Conservation (phyloP, 2,113 vertebrate species). For the Todiramphus chloris region DNA sequence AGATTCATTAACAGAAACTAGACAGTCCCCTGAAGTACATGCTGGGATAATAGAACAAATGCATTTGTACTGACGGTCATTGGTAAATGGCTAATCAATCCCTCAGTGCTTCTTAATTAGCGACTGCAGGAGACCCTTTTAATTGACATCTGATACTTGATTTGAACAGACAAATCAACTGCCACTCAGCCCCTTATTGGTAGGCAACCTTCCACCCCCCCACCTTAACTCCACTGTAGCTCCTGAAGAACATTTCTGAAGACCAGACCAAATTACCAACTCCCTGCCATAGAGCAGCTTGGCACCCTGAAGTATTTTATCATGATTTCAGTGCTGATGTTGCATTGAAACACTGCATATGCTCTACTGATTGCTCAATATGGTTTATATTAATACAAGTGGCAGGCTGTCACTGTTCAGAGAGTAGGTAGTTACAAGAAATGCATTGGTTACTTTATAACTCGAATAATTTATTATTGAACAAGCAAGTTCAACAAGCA, state of each 20-base stretch:
- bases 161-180: constrained; percentile 43
- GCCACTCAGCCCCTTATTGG: not conserved
- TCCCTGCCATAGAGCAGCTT: not conserved
- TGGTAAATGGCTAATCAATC: constrained; percentile 59
- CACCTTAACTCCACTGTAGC: not conserved
- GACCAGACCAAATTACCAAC: not conserved
- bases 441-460: constrained; percentile 45
- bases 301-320: constrained; percentile 32
- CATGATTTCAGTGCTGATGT: constrained; percentile 49
- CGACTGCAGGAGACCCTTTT: not conserved
- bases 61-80: not conserved
- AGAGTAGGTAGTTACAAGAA: constrained; percentile 20
- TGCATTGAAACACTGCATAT: constrained; percentile 54
- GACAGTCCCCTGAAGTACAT: not conserved
- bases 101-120: constrained; percentile 57
- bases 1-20: not conserved
- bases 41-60: constrained; percentile 27
- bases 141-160: constrained; percentile 48
- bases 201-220: not conserved
- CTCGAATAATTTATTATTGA: constrained; percentile 64
- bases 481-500: constrained; percentile 61
- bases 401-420: constrained; percentile 52
- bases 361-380: constrained; percentile 59
- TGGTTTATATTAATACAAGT: constrained; percentile 57
- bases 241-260: not conserved